Evolutionary conservation across 1,140 invertebrate species (phyloP), one percentile per base, ranked within the genome.

Genomic region (Trachymyrmex cornetzi): DNA sequence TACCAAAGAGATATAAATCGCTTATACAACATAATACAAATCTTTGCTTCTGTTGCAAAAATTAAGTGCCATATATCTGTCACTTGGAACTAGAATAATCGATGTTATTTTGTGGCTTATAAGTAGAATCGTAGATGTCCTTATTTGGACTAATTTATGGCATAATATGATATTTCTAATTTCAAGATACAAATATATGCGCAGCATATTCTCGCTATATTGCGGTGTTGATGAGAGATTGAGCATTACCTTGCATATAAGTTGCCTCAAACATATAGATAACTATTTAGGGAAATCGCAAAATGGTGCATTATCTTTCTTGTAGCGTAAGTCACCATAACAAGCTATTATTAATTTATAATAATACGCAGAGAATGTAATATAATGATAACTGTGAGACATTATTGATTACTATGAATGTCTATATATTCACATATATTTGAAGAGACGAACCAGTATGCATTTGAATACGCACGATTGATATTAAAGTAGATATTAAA

Each of bases 361-460:
- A 84, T 66, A 19, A 72, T 19, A 19, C 5, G 63, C 55, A 88
- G 50, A 77, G 66, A 91, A 77, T 92, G 90, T 91, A 89, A 87
- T 85, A 87, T 92, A 89, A 92, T 64, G 59, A 69, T 85, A 87
- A 89, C 24, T 79, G 66, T 86, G 53, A 86, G 88, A 55, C 85
- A 85, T 48, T 82, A 86, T 77, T 86, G 84, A 87, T 87, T 84
- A 84, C 27, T 75, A 86, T 92, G 67, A 67, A 85, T 91, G 90
- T 93, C 92, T 92, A 92, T 88, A 84, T 92, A 91, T 69, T 87
- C 86, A 86, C 79, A 64, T 81, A 67, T 91, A 89, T 84, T 44
- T 69, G 38, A 84, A 61, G 80, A 86, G 57, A 82, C 59, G 79
- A 88, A 77, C 44, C 72, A 85, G 82, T 89, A 48, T 72, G 80